Evolutionary conservation across 1,140 invertebrate genomes (phyloP), one percentile per base, ranked within the genome.

Genomic region (Bombyx mandarina): DNA sequence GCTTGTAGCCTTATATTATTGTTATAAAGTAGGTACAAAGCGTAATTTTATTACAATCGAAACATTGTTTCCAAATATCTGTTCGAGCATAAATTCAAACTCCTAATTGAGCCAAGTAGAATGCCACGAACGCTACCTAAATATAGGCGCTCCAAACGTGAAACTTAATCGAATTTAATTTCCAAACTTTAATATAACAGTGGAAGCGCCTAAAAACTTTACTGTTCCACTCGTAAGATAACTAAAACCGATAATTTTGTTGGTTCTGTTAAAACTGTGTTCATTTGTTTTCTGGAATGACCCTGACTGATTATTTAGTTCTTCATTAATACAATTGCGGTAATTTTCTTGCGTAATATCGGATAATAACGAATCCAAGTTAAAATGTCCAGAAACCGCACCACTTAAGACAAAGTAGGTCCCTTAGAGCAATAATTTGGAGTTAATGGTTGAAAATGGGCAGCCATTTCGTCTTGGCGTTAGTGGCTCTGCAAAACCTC

Each of bases 361-460:
- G 26, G 26, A 35, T 35, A 35, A 35, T 35, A 35, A 35, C 26
- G 26, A 35, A 35, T 35, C 4, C 26, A 35, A 35, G 26, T 35
- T 35, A 35, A 35, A 35, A 35, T 35, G 26, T 35, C 26, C 26
- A 35, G 26, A 35, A 35, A 35, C 26, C 2, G 26, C 26, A 35
- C 26, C 26, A 35, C 26, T 35, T 35, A 35, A 35, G 26, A 35
- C 26, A 35, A 35, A 35, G 26, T 35, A 35, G 26, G 52, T 22
- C 42, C 8, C 56, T 53, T 45, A 45, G 44, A 53, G 55, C 48
- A 58, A 62, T 66, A 52, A 57, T 59, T 62, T 55, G 48, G 45
- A 49, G 43, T n/a, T 59, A 59, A 59, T 54, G 54, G 57, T 50
- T 48, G 55, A 56, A 64, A 58, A 64, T 58, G 53, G 46, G 43